Evolutionary conservation across 92 coral and sea anemone species (phyloP), one percentile per base, ranked within the genome.

Genomic region (Phenganax marumi): DNA sequence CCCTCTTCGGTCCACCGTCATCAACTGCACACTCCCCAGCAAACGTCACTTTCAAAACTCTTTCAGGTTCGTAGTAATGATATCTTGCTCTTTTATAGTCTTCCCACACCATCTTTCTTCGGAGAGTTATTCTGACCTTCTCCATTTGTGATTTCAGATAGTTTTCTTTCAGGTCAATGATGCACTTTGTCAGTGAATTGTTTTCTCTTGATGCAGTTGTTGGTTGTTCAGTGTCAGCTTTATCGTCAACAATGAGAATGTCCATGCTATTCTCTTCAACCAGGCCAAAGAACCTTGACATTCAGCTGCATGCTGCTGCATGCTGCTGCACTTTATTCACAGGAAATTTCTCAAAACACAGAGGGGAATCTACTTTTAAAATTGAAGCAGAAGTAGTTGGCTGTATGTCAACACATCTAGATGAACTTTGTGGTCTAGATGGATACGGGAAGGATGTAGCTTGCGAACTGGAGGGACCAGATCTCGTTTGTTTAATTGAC

Each of bases 91-190:
- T 77, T 53, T 50, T 79, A 72, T 52, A 87, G 51, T 84, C 90
- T 49, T 68, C 77, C 90, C 90, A 87, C 85, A 87, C 54, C 62
- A 76, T 54, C 56, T 87, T 87, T 52, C 88, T 58, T 8, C 85
- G 58, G 23, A 87, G 65, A n/a, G 85, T 87, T 12, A 78, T 84
- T 68, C 87, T 77, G 10, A 68, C 73, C 73, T 10, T 68, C 21
- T 68, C 73, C 73, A 68, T 68, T 26, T 68, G 46, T 26, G 73
- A 68, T 68, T 19, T 68, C n/a, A 68, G 73, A 17, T 6, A 14
- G 21, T 14, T 56, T 56, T 56, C 63, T 19, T 56, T 14, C 3
- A 56, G 63, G 16, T 56, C 63, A 14, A 14, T 56, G 0, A 56
- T 56, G 63, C 63, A 56, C 63, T 19, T 1, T 6, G 3, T 56